Evolutionary conservation across 2,888 invertebrate genomes (phyloP).

Genomic region (Pseudolycoriella hygida): DNA sequence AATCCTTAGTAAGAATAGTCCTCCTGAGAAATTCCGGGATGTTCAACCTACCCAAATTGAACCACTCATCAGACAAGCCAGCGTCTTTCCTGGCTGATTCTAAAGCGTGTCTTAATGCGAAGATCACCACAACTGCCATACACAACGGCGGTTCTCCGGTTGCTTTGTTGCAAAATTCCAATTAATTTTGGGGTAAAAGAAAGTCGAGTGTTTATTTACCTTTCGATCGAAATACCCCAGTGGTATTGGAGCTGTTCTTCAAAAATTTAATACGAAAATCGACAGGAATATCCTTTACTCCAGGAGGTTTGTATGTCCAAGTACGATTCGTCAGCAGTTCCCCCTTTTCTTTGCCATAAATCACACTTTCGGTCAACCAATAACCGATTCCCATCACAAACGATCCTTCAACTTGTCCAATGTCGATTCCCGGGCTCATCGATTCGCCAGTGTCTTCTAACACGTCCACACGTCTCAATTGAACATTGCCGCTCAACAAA

Average conservation of each 20-base stretch:
- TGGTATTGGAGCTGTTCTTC: slow-evolving; percentile 39
- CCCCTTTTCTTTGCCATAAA: slow-evolving; percentile 38
- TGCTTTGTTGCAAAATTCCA: too few species aligned
- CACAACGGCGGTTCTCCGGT: slow-evolving; percentile 47
- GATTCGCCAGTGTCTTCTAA: slow-evolving; percentile 49
- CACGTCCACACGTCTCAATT: slow-evolving; percentile 40
- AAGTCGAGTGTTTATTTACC: slow-evolving; percentile 29
- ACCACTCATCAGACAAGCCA: slow-evolving; percentile 33
- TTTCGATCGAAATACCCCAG: slow-evolving; percentile 52
- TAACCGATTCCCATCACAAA: slow-evolving; percentile 55
- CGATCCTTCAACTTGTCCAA: slow-evolving; percentile 56
- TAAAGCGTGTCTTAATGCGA: slow-evolving; percentile 51
- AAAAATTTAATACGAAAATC: slow-evolving; percentile 46
- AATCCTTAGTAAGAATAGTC: too few species aligned
- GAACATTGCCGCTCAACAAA: slow-evolving; percentile 45
- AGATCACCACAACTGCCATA: slow-evolving; percentile 34
- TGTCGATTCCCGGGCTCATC: slow-evolving; percentile 45
- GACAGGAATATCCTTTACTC: slow-evolving; percentile 48
- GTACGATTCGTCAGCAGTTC: slow-evolving; percentile 46
- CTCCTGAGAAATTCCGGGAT: too few species aligned
- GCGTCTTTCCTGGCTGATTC: slow-evolving; percentile 47
- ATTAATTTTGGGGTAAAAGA: neutral
- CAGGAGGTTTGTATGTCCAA: slow-evolving; percentile 57
- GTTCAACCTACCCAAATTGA: slow-evolving; percentile 5
- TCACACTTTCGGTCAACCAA: slow-evolving; percentile 48